These are phyloP conservation scores for Ecliptopera silaceata DNA, from an alignment of 2,888 invertebrate species.

Conservation along the genomic window DNA sequence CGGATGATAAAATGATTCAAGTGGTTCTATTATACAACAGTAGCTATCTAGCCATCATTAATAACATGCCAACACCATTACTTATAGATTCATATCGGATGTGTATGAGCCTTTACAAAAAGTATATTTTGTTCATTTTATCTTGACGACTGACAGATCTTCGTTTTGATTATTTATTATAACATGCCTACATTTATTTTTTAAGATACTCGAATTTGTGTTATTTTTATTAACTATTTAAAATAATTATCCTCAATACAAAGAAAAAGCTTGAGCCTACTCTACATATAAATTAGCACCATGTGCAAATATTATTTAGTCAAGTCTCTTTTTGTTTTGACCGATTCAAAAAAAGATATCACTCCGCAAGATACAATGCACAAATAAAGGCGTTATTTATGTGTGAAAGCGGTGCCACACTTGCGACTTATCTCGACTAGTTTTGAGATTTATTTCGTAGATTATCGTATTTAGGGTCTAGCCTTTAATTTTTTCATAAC, in stretches of 20 bases:
- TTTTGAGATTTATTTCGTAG: background rate
- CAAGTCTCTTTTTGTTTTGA: background rate
- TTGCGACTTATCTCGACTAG: slow-evolving; percentile 1
- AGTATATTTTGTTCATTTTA: background rate
- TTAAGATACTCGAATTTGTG: no score
- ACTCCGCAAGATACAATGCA: background rate
- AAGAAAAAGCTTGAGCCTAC: no score
- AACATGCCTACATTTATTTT: background rate
- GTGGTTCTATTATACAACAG: slow-evolving; percentile 39
- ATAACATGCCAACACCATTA: slow-evolving; percentile 41
- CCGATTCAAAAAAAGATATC: background rate
- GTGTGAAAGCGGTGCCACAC: slow-evolving; percentile 25
- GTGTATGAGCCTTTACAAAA: slow-evolving; percentile 23
- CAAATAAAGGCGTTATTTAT: background rate
- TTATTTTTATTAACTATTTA: no score
- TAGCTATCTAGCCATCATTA: slow-evolving; percentile 40
- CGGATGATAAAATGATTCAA: slow-evolving; percentile 1
- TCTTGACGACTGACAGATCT: background rate
- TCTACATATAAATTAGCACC: no score
- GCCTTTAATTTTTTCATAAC: no score
- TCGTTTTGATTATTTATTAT: background rate
- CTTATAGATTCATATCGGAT: slow-evolving; percentile 44
- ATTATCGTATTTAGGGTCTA: no score
- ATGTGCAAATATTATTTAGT: no score
- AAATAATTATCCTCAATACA: no score